A percentile compares a stretch with the other conserved stretches of the same genome.
phyloP scores from a whole-genome alignment of 2,113 vertebrate genomes.

The Heteronetta atricapilla region DNA sequence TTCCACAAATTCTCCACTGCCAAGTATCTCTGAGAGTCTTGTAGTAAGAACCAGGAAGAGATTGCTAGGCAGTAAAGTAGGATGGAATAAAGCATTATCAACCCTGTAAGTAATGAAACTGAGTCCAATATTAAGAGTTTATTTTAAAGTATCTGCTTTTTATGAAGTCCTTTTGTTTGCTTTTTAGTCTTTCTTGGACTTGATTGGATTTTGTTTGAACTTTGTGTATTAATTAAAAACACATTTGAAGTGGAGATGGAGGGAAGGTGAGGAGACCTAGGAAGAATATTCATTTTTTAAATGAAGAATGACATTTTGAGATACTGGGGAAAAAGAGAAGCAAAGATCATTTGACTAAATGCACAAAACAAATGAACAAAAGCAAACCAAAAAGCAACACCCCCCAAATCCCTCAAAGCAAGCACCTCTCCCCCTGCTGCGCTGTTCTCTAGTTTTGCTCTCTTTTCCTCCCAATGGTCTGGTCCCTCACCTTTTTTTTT shows the following conservation, averaged over 20 bases:
- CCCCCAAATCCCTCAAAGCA: not conserved
- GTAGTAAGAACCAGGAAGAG: rapidly evolving
- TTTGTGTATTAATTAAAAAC: not conserved
- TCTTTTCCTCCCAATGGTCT: not conserved
- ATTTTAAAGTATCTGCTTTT: not conserved
- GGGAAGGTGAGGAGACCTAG: not conserved
- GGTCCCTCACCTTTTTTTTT: not conserved
- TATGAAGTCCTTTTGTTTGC: not conserved
- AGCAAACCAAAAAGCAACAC: not conserved
- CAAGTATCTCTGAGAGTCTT: rapidly evolving
- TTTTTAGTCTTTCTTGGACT: not conserved
- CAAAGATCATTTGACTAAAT: not conserved
- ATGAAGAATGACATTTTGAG: not conserved
- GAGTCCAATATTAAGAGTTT: not conserved
- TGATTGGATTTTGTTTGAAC: not conserved
- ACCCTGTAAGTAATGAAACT: not conserved
- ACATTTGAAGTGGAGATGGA: not conserved
- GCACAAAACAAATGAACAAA: not conserved
- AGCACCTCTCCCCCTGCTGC: rapidly evolving
- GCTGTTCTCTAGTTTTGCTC: not conserved
- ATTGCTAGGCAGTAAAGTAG: no score
- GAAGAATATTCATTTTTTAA: not conserved
- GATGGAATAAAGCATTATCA: not conserved
- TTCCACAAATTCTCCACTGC: rapidly evolving
- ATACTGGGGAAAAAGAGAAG: not conserved